Evolutionary conservation across 53 echinoderm and acorn worm species (phyloP).

Genomic region (Mesocentrotus franciscanus): DNA sequence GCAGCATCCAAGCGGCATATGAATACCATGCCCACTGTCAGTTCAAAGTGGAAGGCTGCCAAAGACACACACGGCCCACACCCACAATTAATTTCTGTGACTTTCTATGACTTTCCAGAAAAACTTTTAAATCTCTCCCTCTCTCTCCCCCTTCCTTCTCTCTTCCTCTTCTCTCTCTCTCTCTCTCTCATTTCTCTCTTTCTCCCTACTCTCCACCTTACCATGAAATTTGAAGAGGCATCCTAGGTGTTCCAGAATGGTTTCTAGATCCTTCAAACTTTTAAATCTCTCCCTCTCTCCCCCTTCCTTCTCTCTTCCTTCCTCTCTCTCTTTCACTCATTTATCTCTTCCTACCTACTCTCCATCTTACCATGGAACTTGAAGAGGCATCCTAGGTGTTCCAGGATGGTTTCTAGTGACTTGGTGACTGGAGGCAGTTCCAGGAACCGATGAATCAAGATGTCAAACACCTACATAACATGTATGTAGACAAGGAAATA

Average conservation of each 20-base stretch:
- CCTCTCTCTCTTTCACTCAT: background rate
- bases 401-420: conserved; percentile 93
- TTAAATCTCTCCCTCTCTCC: background rate
- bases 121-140: background rate
- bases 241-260: conserved; percentile 89
- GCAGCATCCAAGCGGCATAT: too few species aligned
- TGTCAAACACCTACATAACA: conserved; percentile 89
- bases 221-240: conserved; percentile 98
- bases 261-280: background rate
- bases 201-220: conserved; percentile 48
- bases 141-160: background rate
- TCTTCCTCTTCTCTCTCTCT: background rate
- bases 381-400: conserved; percentile 96
- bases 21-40: too few species aligned
- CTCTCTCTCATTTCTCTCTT: background rate
- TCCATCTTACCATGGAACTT: conserved; percentile 94
- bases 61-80: too few species aligned
- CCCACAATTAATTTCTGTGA: background rate
- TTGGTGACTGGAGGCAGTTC: conserved; percentile 95
- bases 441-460: conserved; percentile 94
- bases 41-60: too few species aligned
- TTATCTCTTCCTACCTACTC: background rate
- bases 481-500: too few species aligned
- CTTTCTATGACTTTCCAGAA: background rate
- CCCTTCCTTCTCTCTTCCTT: background rate